A percentile compares a stretch with the other conserved stretches of the same genome.
These are phyloP conservation scores for Numenius phaeopus DNA, from an alignment of 2,797 vertebrate genomes.

Conservation along the genomic window DNA sequence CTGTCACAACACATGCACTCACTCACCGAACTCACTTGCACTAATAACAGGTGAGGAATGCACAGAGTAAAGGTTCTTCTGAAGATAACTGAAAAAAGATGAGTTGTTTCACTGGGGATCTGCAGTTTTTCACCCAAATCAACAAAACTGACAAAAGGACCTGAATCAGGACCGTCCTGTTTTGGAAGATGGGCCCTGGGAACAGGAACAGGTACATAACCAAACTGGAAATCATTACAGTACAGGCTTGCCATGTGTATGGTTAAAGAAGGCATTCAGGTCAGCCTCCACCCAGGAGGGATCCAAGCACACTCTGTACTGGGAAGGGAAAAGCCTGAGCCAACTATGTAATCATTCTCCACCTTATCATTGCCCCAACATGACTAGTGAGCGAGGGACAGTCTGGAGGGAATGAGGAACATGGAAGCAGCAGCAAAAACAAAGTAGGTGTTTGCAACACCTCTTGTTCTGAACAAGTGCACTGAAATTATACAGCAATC, in stretches of 20 bases:
- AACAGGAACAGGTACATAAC: constrained; percentile 31
- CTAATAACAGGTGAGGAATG: neutral
- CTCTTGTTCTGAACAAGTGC: constrained; percentile 11
- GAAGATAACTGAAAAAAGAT: neutral
- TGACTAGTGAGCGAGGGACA: constrained; percentile 57
- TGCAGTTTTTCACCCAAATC: neutral
- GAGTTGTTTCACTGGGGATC: neutral
- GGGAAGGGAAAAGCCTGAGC: constrained; percentile 68
- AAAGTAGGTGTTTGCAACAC: constrained; percentile 25
- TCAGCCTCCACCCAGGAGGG: constrained; percentile 68
- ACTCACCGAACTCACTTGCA: neutral
- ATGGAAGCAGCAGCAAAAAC: constrained; percentile 37
- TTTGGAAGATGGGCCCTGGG: constrained; percentile 52
- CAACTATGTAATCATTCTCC: constrained; percentile 74
- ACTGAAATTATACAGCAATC: neutral
- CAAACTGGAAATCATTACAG: constrained; percentile 69
- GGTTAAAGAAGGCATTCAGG: constrained; percentile 65
- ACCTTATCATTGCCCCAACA: constrained; percentile 69
- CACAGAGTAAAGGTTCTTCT: neutral
- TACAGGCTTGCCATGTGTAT: neutral
- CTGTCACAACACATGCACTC: neutral
- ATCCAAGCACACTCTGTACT: constrained; percentile 46
- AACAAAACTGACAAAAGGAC: neutral
- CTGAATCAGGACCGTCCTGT: neutral
- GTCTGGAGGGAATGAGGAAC: constrained; percentile 58